Evolutionary conservation across 2,797 vertebrate species (phyloP).

Genomic region (Esox lucius): DNA sequence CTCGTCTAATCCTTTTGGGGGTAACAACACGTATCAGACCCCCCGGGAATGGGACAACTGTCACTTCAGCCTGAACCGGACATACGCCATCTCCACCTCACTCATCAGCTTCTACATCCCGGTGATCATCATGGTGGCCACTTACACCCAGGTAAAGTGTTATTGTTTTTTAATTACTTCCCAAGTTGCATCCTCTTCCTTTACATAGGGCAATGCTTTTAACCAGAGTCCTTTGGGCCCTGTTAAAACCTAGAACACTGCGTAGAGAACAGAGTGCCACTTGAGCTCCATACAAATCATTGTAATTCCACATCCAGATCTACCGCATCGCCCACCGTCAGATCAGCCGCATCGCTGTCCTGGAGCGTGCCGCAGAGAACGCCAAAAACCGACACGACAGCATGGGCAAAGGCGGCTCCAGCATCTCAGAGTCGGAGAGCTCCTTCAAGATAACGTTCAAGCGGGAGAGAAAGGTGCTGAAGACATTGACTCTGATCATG

Average conservation of each 20-base stretch:
- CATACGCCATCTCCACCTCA: constrained; percentile 98
- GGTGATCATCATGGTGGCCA: constrained; percentile 96
- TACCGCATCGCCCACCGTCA: constrained; percentile 97
- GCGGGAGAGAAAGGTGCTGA: constrained; percentile 96
- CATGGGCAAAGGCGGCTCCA: constrained; percentile 79
- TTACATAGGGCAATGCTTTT: too few relatives aligned
- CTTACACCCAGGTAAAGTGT: constrained; percentile 79
- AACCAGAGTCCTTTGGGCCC: too few relatives aligned
- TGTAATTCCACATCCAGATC: constrained; percentile 69
- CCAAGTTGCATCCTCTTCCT: too few relatives aligned
- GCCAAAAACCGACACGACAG: constrained; percentile 93
- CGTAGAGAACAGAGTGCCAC: too few relatives aligned
- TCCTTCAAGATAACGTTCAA: constrained; percentile 97
- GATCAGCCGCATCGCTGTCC: constrained; percentile 91
- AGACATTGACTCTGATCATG: constrained; percentile 97
- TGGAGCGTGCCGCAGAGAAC: constrained; percentile 93
- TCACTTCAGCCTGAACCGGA: constrained; percentile 94
- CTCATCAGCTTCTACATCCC: constrained; percentile 99
- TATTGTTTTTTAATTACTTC: too few relatives aligned
- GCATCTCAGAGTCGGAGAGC: constrained; percentile 85
- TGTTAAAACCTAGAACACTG: too few relatives aligned
- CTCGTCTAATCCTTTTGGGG: constrained; percentile 61
- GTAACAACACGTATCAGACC: constrained; percentile 67
- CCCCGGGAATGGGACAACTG: constrained; percentile 80
- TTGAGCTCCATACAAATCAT: too few relatives aligned